Evolutionary conservation across 2,797 vertebrate genomes (phyloP).

Genomic region (Austrolebias charrua): DNA sequence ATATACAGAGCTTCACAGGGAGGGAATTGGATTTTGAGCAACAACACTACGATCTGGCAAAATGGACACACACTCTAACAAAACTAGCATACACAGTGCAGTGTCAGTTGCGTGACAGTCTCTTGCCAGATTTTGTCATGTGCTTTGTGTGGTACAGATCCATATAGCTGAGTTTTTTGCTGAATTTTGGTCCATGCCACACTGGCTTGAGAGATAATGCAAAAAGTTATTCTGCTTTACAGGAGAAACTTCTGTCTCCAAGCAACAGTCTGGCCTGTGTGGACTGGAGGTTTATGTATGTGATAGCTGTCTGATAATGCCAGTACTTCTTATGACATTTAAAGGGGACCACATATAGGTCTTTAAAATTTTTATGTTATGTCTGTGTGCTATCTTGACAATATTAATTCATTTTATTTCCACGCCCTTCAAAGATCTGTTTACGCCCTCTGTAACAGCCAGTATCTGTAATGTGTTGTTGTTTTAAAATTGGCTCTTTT

Average conservation of each 20-base stretch:
- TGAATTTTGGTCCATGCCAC: slow-evolving; percentile 46
- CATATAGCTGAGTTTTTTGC: slow-evolving; percentile 60
- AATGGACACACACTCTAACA: slow-evolving; percentile 4
- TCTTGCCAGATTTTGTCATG: slow-evolving; percentile 65
- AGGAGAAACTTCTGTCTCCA: slow-evolving; percentile 37
- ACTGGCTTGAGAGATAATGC: slow-evolving; percentile 63
- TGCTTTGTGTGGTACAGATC: slow-evolving; percentile 51
- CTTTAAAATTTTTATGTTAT: no score
- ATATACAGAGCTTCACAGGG: slow-evolving; percentile 50
- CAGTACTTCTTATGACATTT: slow-evolving; percentile 54
- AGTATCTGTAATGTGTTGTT: no score
- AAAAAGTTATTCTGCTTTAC: slow-evolving; percentile 65
- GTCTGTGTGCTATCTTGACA: no score
- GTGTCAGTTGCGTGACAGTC: slow-evolving; percentile 36
- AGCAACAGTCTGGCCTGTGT: slow-evolving; percentile 41
- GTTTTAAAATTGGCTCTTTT: no score
- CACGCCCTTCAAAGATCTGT: no score
- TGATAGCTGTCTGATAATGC: slow-evolving; percentile 42
- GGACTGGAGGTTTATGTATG: slow-evolving; percentile 36
- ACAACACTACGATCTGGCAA: slow-evolving; percentile 45
- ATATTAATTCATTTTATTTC: no score
- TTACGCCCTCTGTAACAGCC: no score
- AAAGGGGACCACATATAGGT: no score
- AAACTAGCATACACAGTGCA: slow-evolving; percentile 14
- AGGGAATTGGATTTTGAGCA: slow-evolving; percentile 64